Evolutionary conservation across 2,113 vertebrate species (phyloP).

Genomic region (Cebidichthys violaceus): DNA sequence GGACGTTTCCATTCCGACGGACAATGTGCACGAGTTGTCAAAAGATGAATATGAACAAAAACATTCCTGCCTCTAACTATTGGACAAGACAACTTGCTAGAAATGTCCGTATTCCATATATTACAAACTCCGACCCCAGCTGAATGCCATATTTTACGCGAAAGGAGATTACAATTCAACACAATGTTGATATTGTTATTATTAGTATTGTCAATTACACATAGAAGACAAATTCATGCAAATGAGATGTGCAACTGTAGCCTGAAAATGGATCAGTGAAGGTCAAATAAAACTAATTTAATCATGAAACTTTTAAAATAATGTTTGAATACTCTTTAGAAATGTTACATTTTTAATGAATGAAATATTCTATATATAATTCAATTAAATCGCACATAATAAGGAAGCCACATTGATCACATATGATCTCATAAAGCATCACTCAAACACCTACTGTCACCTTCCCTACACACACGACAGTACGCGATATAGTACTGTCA

Average conservation of each 20-base stretch:
- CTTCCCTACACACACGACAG: too few species aligned
- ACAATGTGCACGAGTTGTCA: not conserved
- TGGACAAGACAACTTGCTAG: not conserved
- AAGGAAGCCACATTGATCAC: not conserved
- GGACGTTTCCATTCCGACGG: conserved; percentile 4
- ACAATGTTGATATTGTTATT: not conserved
- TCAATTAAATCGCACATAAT: not conserved
- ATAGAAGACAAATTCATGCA: too few species aligned
- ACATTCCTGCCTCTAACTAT: not conserved
- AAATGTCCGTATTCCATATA: not conserved
- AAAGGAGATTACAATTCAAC: not conserved
- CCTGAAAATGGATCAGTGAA: not conserved
- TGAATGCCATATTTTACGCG: not conserved
- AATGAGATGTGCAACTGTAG: not conserved
- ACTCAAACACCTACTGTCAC: too few species aligned
- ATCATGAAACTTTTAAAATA: not conserved
- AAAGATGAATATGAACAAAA: not conserved
- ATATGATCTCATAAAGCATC: too few species aligned
- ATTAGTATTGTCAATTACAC: not conserved
- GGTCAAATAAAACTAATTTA: not conserved
- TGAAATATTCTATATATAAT: not conserved
- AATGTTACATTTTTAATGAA: not conserved
- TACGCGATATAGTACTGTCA: too few species aligned
- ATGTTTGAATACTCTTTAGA: not conserved
- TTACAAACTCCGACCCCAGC: not conserved